Base-by-base conservation (phyloP, 2,113 vertebrate species). In the Motacilla alba region DNA sequence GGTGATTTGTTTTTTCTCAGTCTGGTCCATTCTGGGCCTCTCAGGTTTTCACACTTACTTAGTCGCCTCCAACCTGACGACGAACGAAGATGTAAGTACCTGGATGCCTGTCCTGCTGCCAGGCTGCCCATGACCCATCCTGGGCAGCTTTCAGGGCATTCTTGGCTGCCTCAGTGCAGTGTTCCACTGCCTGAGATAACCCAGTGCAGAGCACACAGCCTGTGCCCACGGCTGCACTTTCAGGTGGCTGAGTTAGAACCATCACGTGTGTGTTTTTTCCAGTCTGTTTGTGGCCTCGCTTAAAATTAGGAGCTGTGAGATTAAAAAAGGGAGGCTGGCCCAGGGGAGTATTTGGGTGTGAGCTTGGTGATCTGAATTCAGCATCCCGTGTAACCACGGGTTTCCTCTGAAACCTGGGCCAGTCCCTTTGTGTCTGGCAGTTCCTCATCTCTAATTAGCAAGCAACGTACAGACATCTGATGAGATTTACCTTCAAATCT, bases 1-100 rank as follows among this genome's bases (percentile, higher is more conserved):
- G 98, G 99, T 99, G 87, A 98, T 99, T 91, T 99, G 99, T 97
- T 99, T 99, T 97, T 99, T 99, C 97, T 99, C 99, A 93, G 99
- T 99, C 95, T 99, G 99, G 99, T 99, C 99, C 89, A 98, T 99
- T 97, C 93, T 99, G 98, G 99, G 99, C 97, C 99, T 99, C 98
- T 99, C 99, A 98, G 99, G 99, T 97, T 99, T 99, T 97, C 99
- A 99, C 97, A 99, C 99, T 46, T 99, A 99, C 9, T 98, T 99
- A 76, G 98, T 99, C 24, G 99, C 99, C 97, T 99, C 99, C 94
- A 99, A 99, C 97, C 98, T 99, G 97, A 99, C 99, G 22, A 99
- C 99, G 1, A 99, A 99, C 3, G 99, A 99, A 98, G 99, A 99
- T 7, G 99, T 99, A 94, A 99, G 99, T 99, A 90, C 72, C 47